A percentile compares a stretch with the other conserved stretches of the same genome.
Evolutionary conservation across 2,113 vertebrate species (phyloP).

Genomic region (Mionectes macconnelli): DNA sequence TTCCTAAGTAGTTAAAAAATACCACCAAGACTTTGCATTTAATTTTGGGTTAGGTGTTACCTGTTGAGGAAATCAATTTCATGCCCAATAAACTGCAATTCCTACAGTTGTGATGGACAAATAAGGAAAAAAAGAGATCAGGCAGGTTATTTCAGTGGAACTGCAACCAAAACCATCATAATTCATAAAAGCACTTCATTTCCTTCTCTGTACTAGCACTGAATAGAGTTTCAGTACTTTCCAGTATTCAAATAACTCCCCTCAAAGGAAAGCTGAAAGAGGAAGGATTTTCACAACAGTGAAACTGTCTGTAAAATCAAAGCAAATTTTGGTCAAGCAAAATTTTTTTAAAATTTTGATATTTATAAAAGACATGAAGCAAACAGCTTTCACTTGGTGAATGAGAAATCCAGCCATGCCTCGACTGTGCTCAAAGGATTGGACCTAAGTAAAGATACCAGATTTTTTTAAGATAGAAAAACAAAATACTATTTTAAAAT

Average conservation of each 20-base stretch:
- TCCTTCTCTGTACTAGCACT: not conserved
- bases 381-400: not conserved
- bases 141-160: not conserved
- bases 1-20: not conserved
- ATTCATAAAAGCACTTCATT: not conserved
- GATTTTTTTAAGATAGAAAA: not conserved
- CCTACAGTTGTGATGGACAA: not conserved
- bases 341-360: not conserved
- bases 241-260: not conserved
- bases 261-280: not conserved
- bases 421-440: not conserved
- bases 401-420: not conserved
- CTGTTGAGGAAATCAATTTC: not conserved
- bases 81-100: not conserved
- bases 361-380: not conserved
- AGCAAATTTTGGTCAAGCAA: not conserved
- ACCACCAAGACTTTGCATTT: not conserved
- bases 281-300: not conserved
- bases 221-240: not conserved
- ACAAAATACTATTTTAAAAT: not conserved
- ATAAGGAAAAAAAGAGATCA: not conserved
- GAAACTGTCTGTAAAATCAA: not conserved
- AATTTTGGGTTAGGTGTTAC: not conserved
- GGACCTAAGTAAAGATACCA: not conserved
- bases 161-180: not conserved